phyloP scores from a whole-genome alignment of 2,888 invertebrate genomes.

The Ernsta delagoae region DNA sequence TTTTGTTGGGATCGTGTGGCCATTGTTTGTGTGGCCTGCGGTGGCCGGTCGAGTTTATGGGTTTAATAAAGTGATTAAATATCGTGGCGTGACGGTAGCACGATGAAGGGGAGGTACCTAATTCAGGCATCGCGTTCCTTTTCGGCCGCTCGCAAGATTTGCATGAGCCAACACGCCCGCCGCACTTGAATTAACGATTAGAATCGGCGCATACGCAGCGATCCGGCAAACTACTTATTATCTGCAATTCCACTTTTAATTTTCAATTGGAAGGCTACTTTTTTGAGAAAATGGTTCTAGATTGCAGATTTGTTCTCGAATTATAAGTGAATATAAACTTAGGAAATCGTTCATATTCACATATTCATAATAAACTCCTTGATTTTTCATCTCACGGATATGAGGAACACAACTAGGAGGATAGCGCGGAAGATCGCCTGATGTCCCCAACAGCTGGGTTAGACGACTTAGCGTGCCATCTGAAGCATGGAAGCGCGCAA shows the following conservation, averaged over 20 bases:
- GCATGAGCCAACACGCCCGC: not conserved
- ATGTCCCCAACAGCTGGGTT: too few relatives aligned
- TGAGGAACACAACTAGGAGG: too few relatives aligned
- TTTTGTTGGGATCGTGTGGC: constrained; percentile 47
- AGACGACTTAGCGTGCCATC: too few relatives aligned
- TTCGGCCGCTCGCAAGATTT: constrained; percentile 41
- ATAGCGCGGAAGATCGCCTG: too few relatives aligned
- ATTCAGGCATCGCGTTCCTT: constrained; percentile 46
- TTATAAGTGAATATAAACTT: too few relatives aligned
- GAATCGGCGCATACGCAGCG: constrained; percentile 26
- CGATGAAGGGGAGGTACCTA: constrained; percentile 44
- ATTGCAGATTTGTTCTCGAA: too few relatives aligned
- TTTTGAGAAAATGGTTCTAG: too few relatives aligned
- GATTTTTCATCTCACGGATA: too few relatives aligned
- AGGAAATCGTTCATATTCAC: too few relatives aligned
- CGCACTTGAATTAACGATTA: constrained; percentile 30
- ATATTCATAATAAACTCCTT: too few relatives aligned
- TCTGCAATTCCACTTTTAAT: constrained; percentile 1
- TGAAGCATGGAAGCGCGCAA: too few relatives aligned
- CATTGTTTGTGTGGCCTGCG: constrained; percentile 46
- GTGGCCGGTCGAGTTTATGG: constrained; percentile 45
- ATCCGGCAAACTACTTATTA: constrained; percentile 13
- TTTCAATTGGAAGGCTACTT: not conserved
- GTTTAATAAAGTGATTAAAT: constrained; percentile 54
- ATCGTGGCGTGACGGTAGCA: constrained; percentile 49